Evolutionary conservation across 2,888 invertebrate species (phyloP), one percentile per base, ranked within the genome.

Genomic region (Acheta domesticus): DNA sequence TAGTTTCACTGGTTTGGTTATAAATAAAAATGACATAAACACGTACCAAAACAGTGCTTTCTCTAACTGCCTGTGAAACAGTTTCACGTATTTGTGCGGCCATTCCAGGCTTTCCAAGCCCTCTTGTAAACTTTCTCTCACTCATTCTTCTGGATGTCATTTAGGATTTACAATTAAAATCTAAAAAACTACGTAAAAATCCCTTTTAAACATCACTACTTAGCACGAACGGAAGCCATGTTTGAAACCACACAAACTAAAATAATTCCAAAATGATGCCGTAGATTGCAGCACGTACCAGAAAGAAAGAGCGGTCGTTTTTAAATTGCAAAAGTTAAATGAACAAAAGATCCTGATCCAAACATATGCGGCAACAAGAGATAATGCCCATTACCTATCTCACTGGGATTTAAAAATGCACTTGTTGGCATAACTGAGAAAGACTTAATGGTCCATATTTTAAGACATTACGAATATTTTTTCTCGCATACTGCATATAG

Each of bases 31-130:
- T 77, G 50, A 77, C 20, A 77, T 49, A 73, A 50, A 76, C 21
- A 78, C 20, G 48, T 75, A 21, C 87, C 89, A 91, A 91, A 81
- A 90, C 90, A 76, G 91, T 89, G 85, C 90, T 91, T 85, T 92
- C 91, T 83, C 91, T 89, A 80, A 94, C 93, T 84, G 93, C 93
- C 88, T 93, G 93, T 82, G 93, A 93, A 79, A 94, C 93, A 77
- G 93, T 92, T 88, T 94, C 93, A 83, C 94, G 88, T 81, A 93
- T 88, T 86, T 93, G 93, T 83, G 93, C 93, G 78, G 94, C 94
- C 89, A 93, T 93, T 82, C 94, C 93, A 84, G 93, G 93, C 88
- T 93, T 93, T 84, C 91, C 91, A 83, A 93, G 87, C 83, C 91
- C 92, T 83, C 91, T 89, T 49, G 92, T 91, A 86, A 94, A 94